Base-by-base conservation (phyloP, 2,888 invertebrate species). In the Xestia c-nigrum region DNA sequence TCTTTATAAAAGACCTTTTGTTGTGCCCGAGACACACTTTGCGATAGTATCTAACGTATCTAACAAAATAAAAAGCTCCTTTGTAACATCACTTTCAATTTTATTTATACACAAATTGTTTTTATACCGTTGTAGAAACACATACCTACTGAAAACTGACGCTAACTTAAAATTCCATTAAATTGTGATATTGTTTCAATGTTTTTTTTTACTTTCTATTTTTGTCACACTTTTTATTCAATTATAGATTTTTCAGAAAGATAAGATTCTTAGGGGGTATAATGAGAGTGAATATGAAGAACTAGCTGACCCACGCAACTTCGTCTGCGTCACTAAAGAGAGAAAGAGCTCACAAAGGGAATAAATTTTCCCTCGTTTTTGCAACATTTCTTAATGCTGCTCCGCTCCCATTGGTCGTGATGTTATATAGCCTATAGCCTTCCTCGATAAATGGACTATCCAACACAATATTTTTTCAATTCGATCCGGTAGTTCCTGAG, bases 1-100 rank as follows among this genome's bases (percentile, higher is more conserved):
- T 88, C 81, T 86, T 86, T 85, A 89, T 88, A 87, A 89, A 89
- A 87, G 85, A 89, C 85, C 89, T 89, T 92, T 92, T 92, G 91
- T 92, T 86, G 77, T 72, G 69, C 74, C 83, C 85, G 80, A 84
- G 69, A 77, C 85, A 66, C 78, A 87, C 89, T 89, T 88, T 80
- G 89, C 90, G 92, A 92, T 92, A 89, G 85, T 89, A 92, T 92
- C 92, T 89, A 74, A 88, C 83, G 79, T 78, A 80, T 81, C 77
- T 84, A 71, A 84, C 81, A 76, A 65, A 84, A 89, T 88, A 87
- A 87, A 89, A 85, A 86, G 82, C 82, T 85, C 72, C 81, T 82
- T 86, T 89, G 88, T 90, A 87, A 80, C 78, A 85, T 88, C 85
- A 91, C 91, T 91, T 91, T 91, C 90, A 86, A 88, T 90, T 91